Evolutionary conservation across 2,797 vertebrate genomes (phyloP), one percentile per base, ranked within the genome.

Genomic region (Vultur gryphus): DNA sequence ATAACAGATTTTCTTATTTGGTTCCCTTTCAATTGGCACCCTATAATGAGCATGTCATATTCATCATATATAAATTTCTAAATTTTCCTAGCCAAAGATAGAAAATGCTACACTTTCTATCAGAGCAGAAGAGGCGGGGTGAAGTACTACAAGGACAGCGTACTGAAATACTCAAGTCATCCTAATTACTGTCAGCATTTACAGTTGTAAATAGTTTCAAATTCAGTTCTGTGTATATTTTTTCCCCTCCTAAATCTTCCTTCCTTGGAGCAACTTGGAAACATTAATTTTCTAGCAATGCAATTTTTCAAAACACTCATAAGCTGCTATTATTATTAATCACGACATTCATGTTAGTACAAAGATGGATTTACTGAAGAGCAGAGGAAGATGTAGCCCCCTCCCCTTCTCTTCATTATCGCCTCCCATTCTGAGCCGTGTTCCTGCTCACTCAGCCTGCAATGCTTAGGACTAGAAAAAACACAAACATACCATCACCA

Each of bases 301-400:
- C 23, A 75, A 95, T 93, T 97, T 95, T 96, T 96, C 92, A 89
- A 91, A 93, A 80, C 82, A 95, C 61, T 89, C 93, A 76, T 85
- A 95, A 94, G 46, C 78, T 39, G 82, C 51, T 89, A 51, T 96
- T 90, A 90, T 83, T 97, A 97, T 95, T 96, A 97, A 96, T 96
- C 85, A 95, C 0, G 16, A 88, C 62, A 96, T 93, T 96, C 87
- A 91, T 65, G 84, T 81, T 78, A 21, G 76, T 35, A 91, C 83
- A 86, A 94, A 92, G 87, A 92, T 81, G 69, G 76, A 75, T 92
- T 92, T 89, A 71, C 52, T 85, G 90, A 91, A 71, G 57, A 92
- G 79, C 57, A 87, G 84, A 49, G 26, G 72, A 81, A 86, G 87
- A 83, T 6, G 6, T 8, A 89, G 49, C 61, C 84, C 87, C 64